Base-by-base conservation (phyloP, 2,797 vertebrate genomes). In the Botia almorhae region DNA sequence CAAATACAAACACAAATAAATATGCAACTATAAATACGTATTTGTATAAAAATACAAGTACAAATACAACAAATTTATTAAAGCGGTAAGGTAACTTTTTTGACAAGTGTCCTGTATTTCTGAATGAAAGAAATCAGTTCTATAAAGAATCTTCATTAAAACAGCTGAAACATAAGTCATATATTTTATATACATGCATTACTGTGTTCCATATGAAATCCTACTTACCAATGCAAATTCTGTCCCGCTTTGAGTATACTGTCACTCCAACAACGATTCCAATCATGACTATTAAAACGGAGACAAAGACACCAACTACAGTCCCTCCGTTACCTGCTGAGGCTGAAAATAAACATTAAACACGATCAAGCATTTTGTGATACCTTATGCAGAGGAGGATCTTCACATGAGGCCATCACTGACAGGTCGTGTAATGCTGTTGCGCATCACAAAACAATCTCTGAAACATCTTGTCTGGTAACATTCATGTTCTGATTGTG, bases 151-250 rank as follows among this genome's bases (percentile, higher is more conserved):
- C 13, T 16, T 61, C 0, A 60, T 5, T 0, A 21, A 48, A 60
- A 46, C 21, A 21, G 23, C 1, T 26, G 4, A 2, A 0, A 21
- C 13, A 19, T 17, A 19, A 51, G 4, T 51, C 3, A 14, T 8
- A 26, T 26, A 5, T 60, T 29, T 26, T 23, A 11, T 60, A 3
- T 56, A 56, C 17, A 8, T 56, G 55, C 8, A 16, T 64, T 64
- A 64, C 29, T 17, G 16, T 64, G 10, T 21, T 19, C 4, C 23
- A 21, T 51, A 63, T 63, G 4, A 43, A 69, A 33, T 65, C 16
- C 39, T 51, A 67, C 81, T 82, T 92, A 95, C 94, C 92, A 1
- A 94, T 87, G 74, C 93, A 94, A 16, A 95, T 90, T 7, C 75
- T 70, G 87, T 94, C 89, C 50, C 93, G 90, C 63, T 83, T 91